phyloP scores from a whole-genome alignment of 2,797 vertebrate species.

The Sebastolobus alascanus region DNA sequence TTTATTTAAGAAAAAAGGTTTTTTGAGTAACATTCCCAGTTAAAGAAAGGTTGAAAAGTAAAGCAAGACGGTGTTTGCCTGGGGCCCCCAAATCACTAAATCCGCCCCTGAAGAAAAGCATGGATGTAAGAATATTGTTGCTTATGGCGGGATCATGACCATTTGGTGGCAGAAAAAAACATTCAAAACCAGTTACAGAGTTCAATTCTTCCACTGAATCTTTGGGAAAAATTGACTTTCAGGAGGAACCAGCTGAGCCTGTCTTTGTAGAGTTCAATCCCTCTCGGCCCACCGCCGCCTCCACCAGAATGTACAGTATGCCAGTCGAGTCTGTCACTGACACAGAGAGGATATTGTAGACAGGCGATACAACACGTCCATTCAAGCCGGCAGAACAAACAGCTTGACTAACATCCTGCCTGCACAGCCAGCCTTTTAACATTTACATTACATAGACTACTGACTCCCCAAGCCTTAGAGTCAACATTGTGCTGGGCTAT shows the following conservation, averaged over 20 bases:
- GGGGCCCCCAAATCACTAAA: too few species aligned
- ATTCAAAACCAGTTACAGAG: neutral
- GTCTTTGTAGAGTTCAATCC: constrained; percentile 34
- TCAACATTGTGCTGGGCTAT: constrained; percentile 51
- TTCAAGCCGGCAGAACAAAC: constrained; percentile 70
- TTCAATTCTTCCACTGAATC: neutral
- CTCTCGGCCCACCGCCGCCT: constrained; percentile 49
- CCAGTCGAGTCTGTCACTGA: constrained; percentile 3
- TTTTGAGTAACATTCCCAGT: too few species aligned
- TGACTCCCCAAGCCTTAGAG: constrained; percentile 39
- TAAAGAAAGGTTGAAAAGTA: too few species aligned
- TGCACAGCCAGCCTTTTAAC: constrained; percentile 40
- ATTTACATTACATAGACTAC: constrained; percentile 58
- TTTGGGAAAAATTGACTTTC: constrained; percentile 9
- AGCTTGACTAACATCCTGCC: constrained; percentile 61
- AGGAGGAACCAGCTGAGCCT: constrained; percentile 8
- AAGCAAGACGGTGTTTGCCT: too few species aligned
- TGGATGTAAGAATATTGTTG: neutral
- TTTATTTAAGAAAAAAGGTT: too few species aligned
- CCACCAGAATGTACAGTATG: constrained; percentile 70
- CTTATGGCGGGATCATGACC: neutral
- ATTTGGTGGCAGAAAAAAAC: neutral
- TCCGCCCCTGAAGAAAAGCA: neutral
- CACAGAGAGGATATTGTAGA: constrained; percentile 68
- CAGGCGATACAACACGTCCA: constrained; percentile 55